Evolutionary conservation across 2,797 vertebrate species (phyloP).

Genomic region (Chromobotia macracanthus): DNA sequence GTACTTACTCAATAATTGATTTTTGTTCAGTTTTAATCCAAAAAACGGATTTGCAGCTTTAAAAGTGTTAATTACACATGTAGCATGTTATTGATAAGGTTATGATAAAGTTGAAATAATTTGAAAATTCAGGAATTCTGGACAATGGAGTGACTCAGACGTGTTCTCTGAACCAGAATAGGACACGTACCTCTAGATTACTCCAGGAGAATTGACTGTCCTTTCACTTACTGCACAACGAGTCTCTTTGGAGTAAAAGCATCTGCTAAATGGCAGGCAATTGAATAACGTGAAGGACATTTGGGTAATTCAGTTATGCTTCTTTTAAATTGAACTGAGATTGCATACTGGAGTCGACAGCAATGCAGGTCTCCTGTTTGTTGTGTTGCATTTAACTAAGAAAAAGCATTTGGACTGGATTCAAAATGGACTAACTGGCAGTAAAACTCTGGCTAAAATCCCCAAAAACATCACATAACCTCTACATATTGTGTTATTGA

Average conservation of each 20-base stretch:
- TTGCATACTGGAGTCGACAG: neutral
- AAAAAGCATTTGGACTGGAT: conserved; percentile 59
- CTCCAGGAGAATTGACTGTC: neutral
- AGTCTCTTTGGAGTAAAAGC: conserved; percentile 7
- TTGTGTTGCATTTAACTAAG: conserved; percentile 18
- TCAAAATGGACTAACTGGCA: conserved; percentile 54
- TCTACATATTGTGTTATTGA: conserved; percentile 53
- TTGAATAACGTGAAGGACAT: conserved; percentile 4
- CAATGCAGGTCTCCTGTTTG: neutral
- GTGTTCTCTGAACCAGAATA: neutral
- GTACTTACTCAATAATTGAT: too few species aligned
- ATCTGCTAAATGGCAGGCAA: neutral
- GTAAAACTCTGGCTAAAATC: conserved; percentile 45
- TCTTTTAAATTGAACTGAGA: conserved; percentile 3
- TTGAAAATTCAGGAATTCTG: neutral
- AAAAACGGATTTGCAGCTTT: neutral
- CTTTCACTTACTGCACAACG: neutral
- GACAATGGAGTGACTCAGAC: neutral
- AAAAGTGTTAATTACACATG: neutral
- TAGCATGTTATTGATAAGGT: neutral
- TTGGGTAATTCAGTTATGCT: conserved; percentile 11
- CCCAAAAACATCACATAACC: conserved; percentile 48
- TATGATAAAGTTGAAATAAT: neutral
- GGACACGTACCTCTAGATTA: neutral
- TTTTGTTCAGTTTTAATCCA: too few species aligned